Evolutionary conservation across 2,888 invertebrate species (phyloP), one percentile per base, ranked within the genome.

Genomic region (Pachliopta kotzebuea): DNA sequence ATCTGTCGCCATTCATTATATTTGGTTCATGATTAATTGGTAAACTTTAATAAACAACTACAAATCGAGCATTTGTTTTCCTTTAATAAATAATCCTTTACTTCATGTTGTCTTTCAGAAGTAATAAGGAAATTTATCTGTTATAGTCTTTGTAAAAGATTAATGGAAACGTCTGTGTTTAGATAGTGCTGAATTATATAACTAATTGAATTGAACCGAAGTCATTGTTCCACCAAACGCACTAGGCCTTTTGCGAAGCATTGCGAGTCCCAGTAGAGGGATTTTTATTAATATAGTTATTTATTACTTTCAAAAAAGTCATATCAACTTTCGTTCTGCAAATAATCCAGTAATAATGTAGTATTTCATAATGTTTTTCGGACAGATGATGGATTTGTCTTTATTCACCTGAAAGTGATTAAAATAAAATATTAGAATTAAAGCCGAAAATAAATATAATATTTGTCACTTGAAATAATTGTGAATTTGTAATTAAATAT

Each of bases 321-420:
- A 4, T 14, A 37, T 37, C 14, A 37, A 31, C 2, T 8, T 31
- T 31, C 8, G 11, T 9, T 31, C 11, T 31, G 8, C 9, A 31
- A 9, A n/a, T n/a, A n/a, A n/a, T n/a, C n/a, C n/a, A n/a, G n/a
- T n/a, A n/a, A n/a, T n/a, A n/a, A n/a, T n/a, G n/a, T 31, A 11
- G 1, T 8, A 31, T 0, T 31, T 31, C 11, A 11, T 8, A 8
- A 7, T 31, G 4, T 37, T 29, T 18, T 29, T 55, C 31, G 3
- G 21, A 31, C 56, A 57, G 52, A 58, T 58, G 3, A 24, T 63
- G 26, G 54, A 31, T 62, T 62, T 62, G 56, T 56, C 24, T n/a
- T 56, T 31, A 31, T 17, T 50, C n/a, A 6, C 4, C 9, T 45
- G 50, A 11, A 23, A 37, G 17, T 42, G 21, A n/a, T 21, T 20